Conservation (phyloP, 2,797 vertebrate genomes). For the Florisuga fusca region DNA sequence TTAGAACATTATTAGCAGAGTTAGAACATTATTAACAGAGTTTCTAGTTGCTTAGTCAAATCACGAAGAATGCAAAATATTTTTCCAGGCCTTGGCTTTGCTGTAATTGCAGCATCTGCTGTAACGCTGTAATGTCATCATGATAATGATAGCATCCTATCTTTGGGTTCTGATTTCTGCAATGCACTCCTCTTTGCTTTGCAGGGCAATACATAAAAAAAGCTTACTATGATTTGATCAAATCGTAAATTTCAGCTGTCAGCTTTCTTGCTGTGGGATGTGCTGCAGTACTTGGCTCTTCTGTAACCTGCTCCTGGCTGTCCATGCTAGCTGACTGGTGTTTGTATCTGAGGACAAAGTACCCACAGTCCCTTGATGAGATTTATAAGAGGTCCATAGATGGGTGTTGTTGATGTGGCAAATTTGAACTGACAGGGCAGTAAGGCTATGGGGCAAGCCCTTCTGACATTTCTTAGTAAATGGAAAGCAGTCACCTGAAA, state of each 20-base stretch:
- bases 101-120: not conserved
- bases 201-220: not conserved
- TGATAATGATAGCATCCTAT: not conserved
- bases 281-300: not conserved
- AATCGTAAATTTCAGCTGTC: not conserved
- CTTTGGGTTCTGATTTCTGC: not conserved
- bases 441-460: not conserved
- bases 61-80: not conserved
- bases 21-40: not conserved
- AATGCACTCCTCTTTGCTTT: not conserved
- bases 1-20: not conserved
- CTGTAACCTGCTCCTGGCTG: not conserved
- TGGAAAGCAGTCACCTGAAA: not conserved
- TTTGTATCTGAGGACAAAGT: not conserved
- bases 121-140: not conserved
- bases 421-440: not conserved
- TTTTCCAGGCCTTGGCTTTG: not conserved
- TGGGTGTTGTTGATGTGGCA: not conserved
- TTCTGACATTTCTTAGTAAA: not conserved
- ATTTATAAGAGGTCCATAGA: not conserved
- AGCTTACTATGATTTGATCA: not conserved
- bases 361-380: not conserved
- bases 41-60: not conserved
- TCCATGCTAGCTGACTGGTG: not conserved
- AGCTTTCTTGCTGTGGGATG: not conserved